These are phyloP conservation scores for Melanargia galathea DNA, from an alignment of 2,888 invertebrate genomes.

Conservation along the genomic window DNA sequence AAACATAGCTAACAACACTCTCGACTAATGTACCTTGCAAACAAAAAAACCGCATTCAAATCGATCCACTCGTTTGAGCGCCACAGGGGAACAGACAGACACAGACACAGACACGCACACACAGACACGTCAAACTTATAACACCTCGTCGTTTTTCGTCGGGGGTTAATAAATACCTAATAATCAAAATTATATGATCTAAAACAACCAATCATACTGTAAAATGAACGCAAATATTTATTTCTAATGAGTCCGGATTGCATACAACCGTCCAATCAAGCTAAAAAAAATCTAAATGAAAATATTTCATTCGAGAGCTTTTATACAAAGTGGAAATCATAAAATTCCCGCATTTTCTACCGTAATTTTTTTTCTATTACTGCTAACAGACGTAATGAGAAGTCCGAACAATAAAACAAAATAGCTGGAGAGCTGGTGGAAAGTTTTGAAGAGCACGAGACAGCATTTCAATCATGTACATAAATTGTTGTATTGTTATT, in stretches of 20 bases:
- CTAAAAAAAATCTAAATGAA: background rate
- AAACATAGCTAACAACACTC: too few relatives aligned
- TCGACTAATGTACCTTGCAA: too few relatives aligned
- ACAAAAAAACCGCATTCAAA: too few relatives aligned
- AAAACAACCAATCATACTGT: background rate
- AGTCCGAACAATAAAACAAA: background rate
- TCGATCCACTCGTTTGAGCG: too few relatives aligned
- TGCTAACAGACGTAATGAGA: background rate
- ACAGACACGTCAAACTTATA: too few relatives aligned
- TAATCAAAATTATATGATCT: background rate
- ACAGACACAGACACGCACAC: too few relatives aligned
- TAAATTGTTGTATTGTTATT: too few relatives aligned
- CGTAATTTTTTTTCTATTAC: background rate
- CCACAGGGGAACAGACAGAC: too few relatives aligned
- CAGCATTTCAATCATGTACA: too few relatives aligned
- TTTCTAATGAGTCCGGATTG: background rate
- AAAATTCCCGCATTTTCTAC: background rate
- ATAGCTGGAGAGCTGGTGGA: background rate
- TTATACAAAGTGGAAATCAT: background rate
- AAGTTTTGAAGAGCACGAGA: background rate
- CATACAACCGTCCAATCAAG: background rate
- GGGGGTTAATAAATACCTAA: too few relatives aligned
- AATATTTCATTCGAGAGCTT: background rate
- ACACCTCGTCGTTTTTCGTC: too few relatives aligned
- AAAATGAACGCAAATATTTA: background rate